phyloP scores from a whole-genome alignment of 2,797 vertebrate genomes.

The Sarcophilus harrisii region DNA sequence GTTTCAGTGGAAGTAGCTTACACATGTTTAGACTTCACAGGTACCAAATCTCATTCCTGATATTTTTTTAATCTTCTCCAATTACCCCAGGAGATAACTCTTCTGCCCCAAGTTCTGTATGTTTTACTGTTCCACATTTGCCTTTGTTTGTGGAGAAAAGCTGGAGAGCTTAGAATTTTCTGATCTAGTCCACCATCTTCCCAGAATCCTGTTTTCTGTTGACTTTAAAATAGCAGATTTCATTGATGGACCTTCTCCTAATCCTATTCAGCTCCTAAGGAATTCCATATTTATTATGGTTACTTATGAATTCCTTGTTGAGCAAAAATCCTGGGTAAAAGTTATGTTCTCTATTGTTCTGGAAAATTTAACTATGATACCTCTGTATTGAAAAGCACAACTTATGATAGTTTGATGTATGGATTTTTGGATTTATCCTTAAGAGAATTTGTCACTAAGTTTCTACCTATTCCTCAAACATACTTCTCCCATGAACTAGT shows the following conservation, averaged over 20 bases:
- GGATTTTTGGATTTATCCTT: neutral
- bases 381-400: neutral
- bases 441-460: neutral
- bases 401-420: neutral
- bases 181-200: too few species aligned
- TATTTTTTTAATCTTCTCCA: too few species aligned
- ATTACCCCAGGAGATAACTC: too few species aligned
- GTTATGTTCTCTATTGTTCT: neutral
- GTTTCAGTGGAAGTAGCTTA: too few species aligned
- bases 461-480: neutral
- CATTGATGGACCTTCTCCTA: neutral
- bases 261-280: neutral
- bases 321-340: neutral
- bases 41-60: too few species aligned
- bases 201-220: neutral
- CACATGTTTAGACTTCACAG: too few species aligned
- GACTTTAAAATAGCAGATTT: neutral
- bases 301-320: neutral
- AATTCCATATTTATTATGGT: neutral
- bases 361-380: neutral
- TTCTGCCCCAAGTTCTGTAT: too few species aligned
- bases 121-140: too few species aligned
- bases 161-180: too few species aligned
- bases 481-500: neutral
- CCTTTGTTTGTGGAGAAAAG: too few species aligned